A percentile compares a stretch with the other conserved stretches of the same genome.
These are phyloP conservation scores for Melikaiella ostensackeni DNA, from an alignment of 2,888 invertebrate species.

Conservation along the genomic window DNA sequence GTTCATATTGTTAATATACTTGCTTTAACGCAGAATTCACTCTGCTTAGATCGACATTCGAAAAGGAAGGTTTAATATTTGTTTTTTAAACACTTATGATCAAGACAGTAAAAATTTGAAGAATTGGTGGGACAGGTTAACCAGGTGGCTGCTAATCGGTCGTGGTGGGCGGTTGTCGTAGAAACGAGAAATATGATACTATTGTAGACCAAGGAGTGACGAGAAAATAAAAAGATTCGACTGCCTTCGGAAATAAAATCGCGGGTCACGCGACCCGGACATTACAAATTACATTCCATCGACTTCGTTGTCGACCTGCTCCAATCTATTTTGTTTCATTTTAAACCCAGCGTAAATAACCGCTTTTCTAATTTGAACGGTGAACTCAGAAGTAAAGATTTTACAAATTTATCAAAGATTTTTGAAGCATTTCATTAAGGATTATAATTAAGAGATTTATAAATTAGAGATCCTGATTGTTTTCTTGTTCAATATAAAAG, in stretches of 20 bases:
- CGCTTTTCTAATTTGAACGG: not conserved
- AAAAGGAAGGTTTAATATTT: not conserved
- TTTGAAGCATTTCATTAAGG: not conserved
- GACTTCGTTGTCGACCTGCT: constrained; percentile 6
- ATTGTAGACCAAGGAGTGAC: constrained; percentile 54
- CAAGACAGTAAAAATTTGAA: constrained; percentile 27
- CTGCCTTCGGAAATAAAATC: constrained; percentile 59
- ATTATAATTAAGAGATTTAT: constrained; percentile 9
- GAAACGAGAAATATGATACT: constrained; percentile 56
- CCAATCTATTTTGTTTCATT: constrained; percentile 43
- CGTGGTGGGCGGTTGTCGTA: constrained; percentile 44
- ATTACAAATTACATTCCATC: constrained; percentile 48
- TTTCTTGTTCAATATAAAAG: constrained; percentile 14
- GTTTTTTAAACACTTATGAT: constrained; percentile 9
- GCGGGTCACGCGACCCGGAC: constrained; percentile 61
- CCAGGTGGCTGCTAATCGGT: constrained; percentile 53
- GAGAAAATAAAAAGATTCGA: constrained; percentile 56
- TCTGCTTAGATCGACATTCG: not conserved
- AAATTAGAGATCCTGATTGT: constrained; percentile 8
- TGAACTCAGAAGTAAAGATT: too few relatives aligned
- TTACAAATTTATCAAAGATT: too few relatives aligned
- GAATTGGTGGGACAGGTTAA: constrained; percentile 45
- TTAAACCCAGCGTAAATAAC: not conserved
- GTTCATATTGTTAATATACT: not conserved
- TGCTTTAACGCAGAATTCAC: not conserved